Percentiles rank a stretch among this genome's conserved stretches.
Conservation (phyloP, 2,113 vertebrate species). For the Propithecus coquereli region DNA sequence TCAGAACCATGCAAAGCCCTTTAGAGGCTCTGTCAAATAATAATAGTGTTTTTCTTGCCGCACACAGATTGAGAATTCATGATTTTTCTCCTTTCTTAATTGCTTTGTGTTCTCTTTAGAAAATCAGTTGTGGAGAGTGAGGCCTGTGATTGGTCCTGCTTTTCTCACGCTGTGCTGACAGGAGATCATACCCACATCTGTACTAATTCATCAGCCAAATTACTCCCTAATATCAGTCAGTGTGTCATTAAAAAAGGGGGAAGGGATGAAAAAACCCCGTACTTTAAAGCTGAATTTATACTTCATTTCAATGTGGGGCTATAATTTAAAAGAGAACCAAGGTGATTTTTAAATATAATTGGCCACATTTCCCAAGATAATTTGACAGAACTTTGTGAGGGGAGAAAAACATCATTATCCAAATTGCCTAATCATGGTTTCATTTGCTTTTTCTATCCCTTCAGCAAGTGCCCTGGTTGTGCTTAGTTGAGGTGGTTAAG, state of each 20-base stretch:
- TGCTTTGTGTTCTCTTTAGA: slow-evolving; percentile 16
- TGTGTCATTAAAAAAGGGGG: slow-evolving; percentile 10
- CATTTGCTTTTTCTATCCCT: not conserved
- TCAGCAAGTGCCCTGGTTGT: not conserved
- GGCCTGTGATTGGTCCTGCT: not conserved
- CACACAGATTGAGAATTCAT: slow-evolving; percentile 14
- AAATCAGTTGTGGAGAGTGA: slow-evolving; percentile 46
- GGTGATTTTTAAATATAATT: slow-evolving; percentile 57
- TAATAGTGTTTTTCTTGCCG: slow-evolving; percentile 34
- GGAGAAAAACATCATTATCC: not conserved
- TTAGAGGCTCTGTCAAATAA: slow-evolving; percentile 15
- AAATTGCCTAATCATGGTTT: not conserved
- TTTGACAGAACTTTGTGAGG: slow-evolving; percentile 25
- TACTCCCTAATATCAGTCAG: slow-evolving; percentile 42
- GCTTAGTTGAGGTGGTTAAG: not conserved
- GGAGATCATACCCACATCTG: not conserved
- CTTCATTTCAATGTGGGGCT: slow-evolving; percentile 10
- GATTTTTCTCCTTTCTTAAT: slow-evolving; percentile 50
- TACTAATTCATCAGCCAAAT: slow-evolving; percentile 51
- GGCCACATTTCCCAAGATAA: slow-evolving; percentile 34
- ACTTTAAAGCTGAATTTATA: slow-evolving; percentile 59
- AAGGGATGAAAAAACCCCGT: not conserved
- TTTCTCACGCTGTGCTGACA: slow-evolving; percentile 47
- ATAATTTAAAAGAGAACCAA: slow-evolving; percentile 60
- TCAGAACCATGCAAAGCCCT: not conserved